Evolutionary conservation across 2,888 invertebrate species (phyloP).

Genomic region (Frankliniella intonsa): DNA sequence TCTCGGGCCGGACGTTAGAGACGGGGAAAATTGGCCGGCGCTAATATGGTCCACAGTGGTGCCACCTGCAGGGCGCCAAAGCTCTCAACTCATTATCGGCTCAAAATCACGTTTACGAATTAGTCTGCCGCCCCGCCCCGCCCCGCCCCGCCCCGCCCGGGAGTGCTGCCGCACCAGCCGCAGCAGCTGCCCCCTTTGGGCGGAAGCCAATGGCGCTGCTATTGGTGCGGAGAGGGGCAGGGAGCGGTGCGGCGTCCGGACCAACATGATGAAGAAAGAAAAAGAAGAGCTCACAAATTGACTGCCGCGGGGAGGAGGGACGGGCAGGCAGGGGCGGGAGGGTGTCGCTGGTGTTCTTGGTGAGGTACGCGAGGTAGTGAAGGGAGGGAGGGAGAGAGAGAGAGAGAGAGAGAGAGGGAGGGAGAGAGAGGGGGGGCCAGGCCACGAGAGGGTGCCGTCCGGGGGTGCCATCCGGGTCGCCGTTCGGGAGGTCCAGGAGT

Average conservation of each 20-base stretch:
- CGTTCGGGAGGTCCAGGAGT: neutral
- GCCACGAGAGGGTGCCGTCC: neutral
- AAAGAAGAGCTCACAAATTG: no score
- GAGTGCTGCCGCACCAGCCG: neutral
- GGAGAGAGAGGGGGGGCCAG: neutral
- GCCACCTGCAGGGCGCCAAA: neutral
- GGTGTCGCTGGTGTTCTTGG: no score
- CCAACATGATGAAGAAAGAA: no score
- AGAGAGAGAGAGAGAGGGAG: neutral
- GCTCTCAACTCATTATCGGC: constrained; percentile 12
- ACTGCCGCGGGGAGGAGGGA: no score
- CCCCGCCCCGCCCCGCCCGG: neutral
- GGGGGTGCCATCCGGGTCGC: no score
- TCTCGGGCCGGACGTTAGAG: neutral
- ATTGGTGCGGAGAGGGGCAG: no score
- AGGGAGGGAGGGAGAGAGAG: neutral
- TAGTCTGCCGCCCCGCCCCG: neutral
- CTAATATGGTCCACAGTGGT: neutral
- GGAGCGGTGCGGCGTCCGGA: no score
- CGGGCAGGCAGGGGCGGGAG: no score
- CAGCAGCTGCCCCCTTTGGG: neutral
- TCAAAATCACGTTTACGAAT: constrained; percentile 1
- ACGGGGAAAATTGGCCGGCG: neutral
- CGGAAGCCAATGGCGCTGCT: no score
- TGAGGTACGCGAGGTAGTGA: no score